These are phyloP conservation scores for Luidia sarsii DNA, from an alignment of 53 echinoderm and acorn worm genomes.

Conservation along the genomic window DNA sequence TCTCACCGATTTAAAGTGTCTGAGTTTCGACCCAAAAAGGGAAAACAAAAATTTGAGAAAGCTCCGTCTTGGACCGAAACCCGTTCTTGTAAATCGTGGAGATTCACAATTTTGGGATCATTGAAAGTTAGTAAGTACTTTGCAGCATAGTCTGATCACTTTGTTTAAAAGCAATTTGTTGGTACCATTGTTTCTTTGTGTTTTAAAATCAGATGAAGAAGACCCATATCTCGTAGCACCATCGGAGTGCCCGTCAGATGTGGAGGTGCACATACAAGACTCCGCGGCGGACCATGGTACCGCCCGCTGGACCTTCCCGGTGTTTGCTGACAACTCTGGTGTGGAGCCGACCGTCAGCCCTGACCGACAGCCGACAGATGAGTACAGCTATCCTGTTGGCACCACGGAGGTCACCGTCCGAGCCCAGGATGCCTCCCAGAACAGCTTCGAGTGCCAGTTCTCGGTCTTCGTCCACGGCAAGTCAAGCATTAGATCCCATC, in stretches of 20 bases:
- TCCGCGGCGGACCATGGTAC: background rate
- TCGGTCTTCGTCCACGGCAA: background rate
- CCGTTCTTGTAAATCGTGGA: no score
- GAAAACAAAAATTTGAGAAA: no score
- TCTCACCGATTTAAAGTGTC: no score
- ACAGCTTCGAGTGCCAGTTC: background rate
- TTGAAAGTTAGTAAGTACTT: no score
- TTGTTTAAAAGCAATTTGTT: no score
- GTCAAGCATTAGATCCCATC: no score
- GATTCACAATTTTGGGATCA: no score
- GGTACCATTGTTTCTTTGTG: no score
- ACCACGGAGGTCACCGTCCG: background rate
- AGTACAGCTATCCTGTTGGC: background rate
- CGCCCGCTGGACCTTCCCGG: conserved; percentile 20
- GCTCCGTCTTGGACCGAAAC: no score
- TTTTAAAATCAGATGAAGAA: conserved; percentile 21
- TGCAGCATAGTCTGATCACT: no score
- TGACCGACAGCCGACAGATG: background rate
- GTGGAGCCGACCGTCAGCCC: background rate
- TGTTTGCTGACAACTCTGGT: conserved; percentile 7
- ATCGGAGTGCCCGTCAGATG: conserved; percentile 18
- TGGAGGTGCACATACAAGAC: conserved; percentile 15
- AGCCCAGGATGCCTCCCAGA: background rate
- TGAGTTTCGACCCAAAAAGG: no score
- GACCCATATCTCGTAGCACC: background rate